phyloP scores from a whole-genome alignment of 2,888 invertebrate species.

The Actias luna region DNA sequence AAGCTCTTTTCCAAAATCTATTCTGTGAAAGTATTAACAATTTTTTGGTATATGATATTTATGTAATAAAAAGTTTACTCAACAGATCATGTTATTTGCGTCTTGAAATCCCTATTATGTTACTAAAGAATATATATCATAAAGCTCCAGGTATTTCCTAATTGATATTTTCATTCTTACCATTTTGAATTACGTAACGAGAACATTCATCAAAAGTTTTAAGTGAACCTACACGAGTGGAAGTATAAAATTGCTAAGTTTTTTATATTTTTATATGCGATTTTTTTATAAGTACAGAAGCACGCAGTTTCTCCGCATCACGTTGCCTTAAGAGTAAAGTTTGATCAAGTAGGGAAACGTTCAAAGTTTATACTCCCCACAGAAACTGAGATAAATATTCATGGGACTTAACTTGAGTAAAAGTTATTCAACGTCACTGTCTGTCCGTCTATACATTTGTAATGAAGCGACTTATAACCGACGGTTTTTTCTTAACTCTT shows the following conservation, averaged over 20 bases:
- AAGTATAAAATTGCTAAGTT: constrained; percentile 23
- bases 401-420: constrained; percentile 71
- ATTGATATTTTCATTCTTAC: background rate
- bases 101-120: too few relatives aligned
- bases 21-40: too few relatives aligned
- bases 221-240: background rate
- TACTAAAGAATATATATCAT: too few relatives aligned
- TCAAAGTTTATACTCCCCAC: constrained; percentile 71
- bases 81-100: too few relatives aligned
- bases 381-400: constrained; percentile 77
- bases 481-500: constrained; percentile 47
- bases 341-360: constrained; percentile 78
- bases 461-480: constrained; percentile 69
- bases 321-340: constrained; percentile 63
- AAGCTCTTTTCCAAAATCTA: too few relatives aligned
- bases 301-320: constrained; percentile 43
- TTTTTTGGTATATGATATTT: too few relatives aligned
- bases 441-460: constrained; percentile 73
- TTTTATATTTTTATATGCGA: constrained; percentile 38
- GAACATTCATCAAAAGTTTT: background rate
- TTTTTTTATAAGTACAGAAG: constrained; percentile 42
- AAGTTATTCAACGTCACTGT: constrained; percentile 76
- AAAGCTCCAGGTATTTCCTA: too few relatives aligned
- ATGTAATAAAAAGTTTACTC: too few relatives aligned
- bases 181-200: background rate